Evolutionary conservation across 2,797 vertebrate genomes (phyloP), one percentile per base, ranked within the genome.

Genomic region (Sebastes trivittatus): DNA sequence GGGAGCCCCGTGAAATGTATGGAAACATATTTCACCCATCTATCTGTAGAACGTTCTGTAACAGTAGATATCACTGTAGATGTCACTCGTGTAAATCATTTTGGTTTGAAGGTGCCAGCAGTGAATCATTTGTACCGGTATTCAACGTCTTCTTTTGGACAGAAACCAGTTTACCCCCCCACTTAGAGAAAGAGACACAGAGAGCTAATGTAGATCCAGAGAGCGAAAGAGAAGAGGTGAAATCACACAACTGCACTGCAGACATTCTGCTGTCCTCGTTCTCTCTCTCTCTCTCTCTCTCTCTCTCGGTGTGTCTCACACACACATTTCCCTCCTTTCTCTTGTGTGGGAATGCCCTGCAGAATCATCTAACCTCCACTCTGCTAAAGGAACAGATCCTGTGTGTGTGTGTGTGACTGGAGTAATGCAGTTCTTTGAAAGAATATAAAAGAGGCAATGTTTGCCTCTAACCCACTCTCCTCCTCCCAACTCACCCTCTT

Each of bases 241-340:
- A 77, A 54, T 65, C 64, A 55, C 46, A 59, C 49, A 61, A 42
- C 78, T 84, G 74, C 78, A 81, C 78, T 84, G 74, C 68, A 64
- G 73, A 80, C 56, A 76, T 62, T 32, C 56, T 72, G 1, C 69
- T 77, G 82, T 55, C 74, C 73, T 80, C 58, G 32, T 73, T 62
- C 20, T 27, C 27, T 27, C 27, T 27, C 27, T 27, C 27, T 27
- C 27, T 27, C 27, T 18, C n/a, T 63, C 18, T n/a, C 18, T 25
- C 25, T 25, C 23, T 23, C 23, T 23, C 23, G 30, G 9, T 36
- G 29, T 61, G 25, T 29, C 5, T 34, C 56, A 59, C 5, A 46
- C 56, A 59, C 77, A 78, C 52, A 54, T 69, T 29, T 65, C 66
- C 25, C 20, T 11, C 8, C 25, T 55, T 75, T 23, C 27, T 46